Evolutionary conservation across 2,113 vertebrate species (phyloP).

Genomic region (Eleginops maclovinus): DNA sequence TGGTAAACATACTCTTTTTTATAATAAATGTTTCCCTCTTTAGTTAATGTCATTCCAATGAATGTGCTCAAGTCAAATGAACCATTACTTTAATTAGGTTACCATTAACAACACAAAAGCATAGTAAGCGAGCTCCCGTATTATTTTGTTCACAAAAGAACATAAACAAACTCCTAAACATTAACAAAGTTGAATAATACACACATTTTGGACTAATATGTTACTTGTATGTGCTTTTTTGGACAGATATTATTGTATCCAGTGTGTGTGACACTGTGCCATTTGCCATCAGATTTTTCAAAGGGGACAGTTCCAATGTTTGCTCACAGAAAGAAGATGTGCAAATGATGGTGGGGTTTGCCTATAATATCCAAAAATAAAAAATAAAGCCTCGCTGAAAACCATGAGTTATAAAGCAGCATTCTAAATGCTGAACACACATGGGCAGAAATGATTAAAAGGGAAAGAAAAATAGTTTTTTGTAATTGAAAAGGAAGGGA

Average conservation of each 20-base stretch:
- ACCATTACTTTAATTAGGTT: neutral
- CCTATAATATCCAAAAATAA: slow-evolving; percentile 24
- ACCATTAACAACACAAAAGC: neutral
- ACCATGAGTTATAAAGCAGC: neutral
- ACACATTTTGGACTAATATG: neutral
- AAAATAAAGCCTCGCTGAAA: neutral
- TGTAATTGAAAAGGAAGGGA: slow-evolving; percentile 12
- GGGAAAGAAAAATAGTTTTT: neutral
- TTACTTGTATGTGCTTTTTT: slow-evolving; percentile 8
- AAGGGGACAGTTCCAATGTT: slow-evolving; percentile 13
- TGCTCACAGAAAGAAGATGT: slow-evolving; percentile 21
- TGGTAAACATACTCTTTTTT: neutral
- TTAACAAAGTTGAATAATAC: neutral
- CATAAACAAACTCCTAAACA: neutral
- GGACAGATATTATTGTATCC: neutral
- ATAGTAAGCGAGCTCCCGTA: neutral
- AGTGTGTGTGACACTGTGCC: slow-evolving; percentile 22
- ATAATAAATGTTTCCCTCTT: neutral
- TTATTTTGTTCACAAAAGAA: neutral
- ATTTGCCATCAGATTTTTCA: slow-evolving; percentile 41
- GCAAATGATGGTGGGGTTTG: slow-evolving; percentile 26
- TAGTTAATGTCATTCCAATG: neutral
- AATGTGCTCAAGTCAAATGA: neutral
- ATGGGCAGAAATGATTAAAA: neutral
- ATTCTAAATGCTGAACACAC: slow-evolving; percentile 12